Base-by-base conservation (phyloP, 2,113 vertebrate species). In the Carassius auratus region DNA sequence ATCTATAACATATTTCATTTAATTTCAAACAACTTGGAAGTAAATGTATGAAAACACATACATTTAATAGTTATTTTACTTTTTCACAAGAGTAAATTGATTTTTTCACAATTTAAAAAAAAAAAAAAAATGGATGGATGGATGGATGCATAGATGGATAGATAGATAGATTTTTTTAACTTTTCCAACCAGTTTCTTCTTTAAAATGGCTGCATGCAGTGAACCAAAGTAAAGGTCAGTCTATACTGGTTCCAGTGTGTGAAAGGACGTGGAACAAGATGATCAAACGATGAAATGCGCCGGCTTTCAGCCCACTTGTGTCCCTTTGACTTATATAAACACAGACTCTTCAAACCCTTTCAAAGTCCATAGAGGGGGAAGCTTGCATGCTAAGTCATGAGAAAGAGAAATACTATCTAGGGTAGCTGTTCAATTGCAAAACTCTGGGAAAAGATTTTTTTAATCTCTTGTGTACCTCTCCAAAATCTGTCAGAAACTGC, bases 241-340 rank as follows among this genome's bases (percentile, higher is more conserved):
- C 77, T 82, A 38, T 80, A 80, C 85, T 64, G 64, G 78, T 75
- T 75, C 71, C 79, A 66, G 83, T 52, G 8, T 80, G 82, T 69
- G 57, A 84, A 75, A 89, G 85, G 83, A 82, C 33, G 75, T 83
- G 38, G 81, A 78, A 88, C 85, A 45, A 83, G 45, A 73, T 84
- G 85, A 86, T 88, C 87, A 88, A 88, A 90, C 78, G 23, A 12
- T 4, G 50, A 86, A 83, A 59, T 84, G 73, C 30, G 52, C 5
- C 6, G 59, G 83, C 79, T 50, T 75, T 84, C 52, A 26, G 68
- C 78, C 64, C 50, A 69, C 64, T 76, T 85, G 80, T 88, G 87
- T 81, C 83, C 71, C 42, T 68, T 82, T 50, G 21, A 75, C 86
- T 89, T 86, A 86, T 62, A 81, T 83, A 83, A 89, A 86, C 87